Evolutionary conservation across 2,888 invertebrate genomes (phyloP).

Genomic region (Tachystola acroxantha): DNA sequence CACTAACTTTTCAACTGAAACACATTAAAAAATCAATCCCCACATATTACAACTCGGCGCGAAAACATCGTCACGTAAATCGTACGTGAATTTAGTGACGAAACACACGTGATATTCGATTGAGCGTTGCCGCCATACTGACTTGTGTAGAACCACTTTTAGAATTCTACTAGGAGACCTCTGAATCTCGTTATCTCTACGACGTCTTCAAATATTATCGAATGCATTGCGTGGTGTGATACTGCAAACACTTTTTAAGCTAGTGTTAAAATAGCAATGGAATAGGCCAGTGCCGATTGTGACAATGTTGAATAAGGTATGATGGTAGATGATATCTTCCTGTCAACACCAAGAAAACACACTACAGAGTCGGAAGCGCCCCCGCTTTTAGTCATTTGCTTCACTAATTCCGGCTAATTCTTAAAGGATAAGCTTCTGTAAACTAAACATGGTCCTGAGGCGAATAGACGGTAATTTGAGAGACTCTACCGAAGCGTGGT

Average conservation of each 20-base stretch:
- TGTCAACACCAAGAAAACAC: conserved; percentile 51
- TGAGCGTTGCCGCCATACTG: conserved; percentile 55
- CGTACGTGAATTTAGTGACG: conserved; percentile 9
- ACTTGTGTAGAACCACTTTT: conserved; percentile 26
- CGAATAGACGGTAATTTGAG: not conserved
- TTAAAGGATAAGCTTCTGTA: conserved; percentile 26
- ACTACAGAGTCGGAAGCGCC: conserved; percentile 33
- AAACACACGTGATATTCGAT: conserved; percentile 34
- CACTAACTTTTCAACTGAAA: conserved; percentile 32
- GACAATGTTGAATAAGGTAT: not conserved
- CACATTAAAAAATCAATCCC: conserved; percentile 38
- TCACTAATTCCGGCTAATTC: conserved; percentile 48
- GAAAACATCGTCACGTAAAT: conserved; percentile 36
- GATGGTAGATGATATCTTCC: conserved; percentile 26
- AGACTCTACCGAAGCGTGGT: not conserved
- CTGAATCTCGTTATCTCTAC: conserved; percentile 5
- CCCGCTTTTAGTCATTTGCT: conserved; percentile 41
- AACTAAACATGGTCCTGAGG: not conserved
- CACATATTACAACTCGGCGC: conserved; percentile 33
- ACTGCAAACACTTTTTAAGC: too few species aligned
- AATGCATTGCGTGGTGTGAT: conserved; percentile 26
- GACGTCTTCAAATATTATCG: conserved; percentile 6
- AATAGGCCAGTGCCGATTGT: conserved; percentile 5
- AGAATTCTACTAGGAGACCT: conserved; percentile 15
- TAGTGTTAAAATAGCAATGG: conserved; percentile 23